Evolutionary conservation across 2,888 invertebrate species (phyloP).

Genomic region (Brachyptera putata): DNA sequence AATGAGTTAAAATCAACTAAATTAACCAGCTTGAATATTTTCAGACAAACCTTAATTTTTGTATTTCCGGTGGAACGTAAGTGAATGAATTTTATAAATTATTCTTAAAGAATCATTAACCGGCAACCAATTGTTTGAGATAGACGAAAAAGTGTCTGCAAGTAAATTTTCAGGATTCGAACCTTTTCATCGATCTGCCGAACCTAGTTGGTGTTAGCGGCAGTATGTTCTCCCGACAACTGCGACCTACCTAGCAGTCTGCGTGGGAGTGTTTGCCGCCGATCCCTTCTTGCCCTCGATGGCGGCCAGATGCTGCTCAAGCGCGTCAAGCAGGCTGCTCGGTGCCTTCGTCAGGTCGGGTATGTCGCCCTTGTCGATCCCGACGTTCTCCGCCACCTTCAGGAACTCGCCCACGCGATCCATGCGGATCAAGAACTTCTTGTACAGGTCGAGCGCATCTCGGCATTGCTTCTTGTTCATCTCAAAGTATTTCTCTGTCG

Average conservation of each 20-base stretch:
- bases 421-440: slow-evolving; percentile 97
- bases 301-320: slow-evolving; percentile 91
- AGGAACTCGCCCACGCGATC: slow-evolving; percentile 97
- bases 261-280: slow-evolving; percentile 80
- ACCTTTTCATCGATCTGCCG: no score
- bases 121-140: no score
- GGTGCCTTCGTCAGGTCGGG: slow-evolving; percentile 98
- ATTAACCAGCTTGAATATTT: no score
- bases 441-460: slow-evolving; percentile 96
- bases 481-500: slow-evolving; percentile 93
- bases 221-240: no score
- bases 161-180: no score
- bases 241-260: slow-evolving; percentile 67
- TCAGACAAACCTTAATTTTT: no score
- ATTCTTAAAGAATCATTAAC: no score
- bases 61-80: no score
- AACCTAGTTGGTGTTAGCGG: no score
- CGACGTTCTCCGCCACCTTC: slow-evolving; percentile 84
- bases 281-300: slow-evolving; percentile 91
- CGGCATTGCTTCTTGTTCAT: slow-evolving; percentile 99
- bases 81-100: no score
- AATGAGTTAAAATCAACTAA: no score
- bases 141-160: no score
- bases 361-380: slow-evolving; percentile 97
- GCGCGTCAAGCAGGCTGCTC: slow-evolving; percentile 91